Evolutionary conservation across 1,140 invertebrate species (phyloP).

Genomic region (Bombus fervidus): DNA sequence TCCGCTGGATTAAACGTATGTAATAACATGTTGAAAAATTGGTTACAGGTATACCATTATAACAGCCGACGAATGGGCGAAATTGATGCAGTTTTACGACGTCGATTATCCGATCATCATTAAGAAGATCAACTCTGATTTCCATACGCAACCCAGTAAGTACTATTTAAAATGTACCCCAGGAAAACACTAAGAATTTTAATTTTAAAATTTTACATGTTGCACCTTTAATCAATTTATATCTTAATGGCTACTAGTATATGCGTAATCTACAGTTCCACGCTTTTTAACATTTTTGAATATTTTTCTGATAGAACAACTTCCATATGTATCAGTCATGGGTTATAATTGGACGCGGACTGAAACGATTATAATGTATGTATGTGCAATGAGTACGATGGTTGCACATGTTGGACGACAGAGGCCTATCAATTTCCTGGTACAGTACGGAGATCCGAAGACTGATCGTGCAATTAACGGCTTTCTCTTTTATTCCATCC

Average conservation of each 20-base stretch:
- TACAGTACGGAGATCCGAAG: slow-evolving; percentile 31
- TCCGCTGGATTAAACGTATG: background rate
- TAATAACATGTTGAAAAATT: background rate
- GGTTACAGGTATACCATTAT: slow-evolving; percentile 74
- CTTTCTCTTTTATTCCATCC: slow-evolving; percentile 69
- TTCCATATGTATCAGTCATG: background rate
- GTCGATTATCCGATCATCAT: slow-evolving; percentile 74
- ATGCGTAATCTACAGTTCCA: too few relatives aligned
- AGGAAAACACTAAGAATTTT: too few relatives aligned
- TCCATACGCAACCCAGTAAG: slow-evolving; percentile 73
- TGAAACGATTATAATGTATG: slow-evolving; percentile 6
- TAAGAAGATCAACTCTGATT: slow-evolving; percentile 60
- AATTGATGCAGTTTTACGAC: slow-evolving; percentile 75
- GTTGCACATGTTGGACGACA: slow-evolving; percentile 13
- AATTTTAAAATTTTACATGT: too few relatives aligned
- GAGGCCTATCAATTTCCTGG: slow-evolving; percentile 55
- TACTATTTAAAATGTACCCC: background rate
- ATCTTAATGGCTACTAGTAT: too few relatives aligned
- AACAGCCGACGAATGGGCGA: slow-evolving; percentile 76
- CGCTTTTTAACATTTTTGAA: too few relatives aligned
- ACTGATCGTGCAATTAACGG: slow-evolving; percentile 68
- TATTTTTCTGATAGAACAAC: too few relatives aligned
- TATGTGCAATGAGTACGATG: background rate
- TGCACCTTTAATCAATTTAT: too few relatives aligned
- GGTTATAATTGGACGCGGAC: background rate